phyloP scores from a whole-genome alignment of 2,888 invertebrate species.

The Dolichomitus sp. region DNA sequence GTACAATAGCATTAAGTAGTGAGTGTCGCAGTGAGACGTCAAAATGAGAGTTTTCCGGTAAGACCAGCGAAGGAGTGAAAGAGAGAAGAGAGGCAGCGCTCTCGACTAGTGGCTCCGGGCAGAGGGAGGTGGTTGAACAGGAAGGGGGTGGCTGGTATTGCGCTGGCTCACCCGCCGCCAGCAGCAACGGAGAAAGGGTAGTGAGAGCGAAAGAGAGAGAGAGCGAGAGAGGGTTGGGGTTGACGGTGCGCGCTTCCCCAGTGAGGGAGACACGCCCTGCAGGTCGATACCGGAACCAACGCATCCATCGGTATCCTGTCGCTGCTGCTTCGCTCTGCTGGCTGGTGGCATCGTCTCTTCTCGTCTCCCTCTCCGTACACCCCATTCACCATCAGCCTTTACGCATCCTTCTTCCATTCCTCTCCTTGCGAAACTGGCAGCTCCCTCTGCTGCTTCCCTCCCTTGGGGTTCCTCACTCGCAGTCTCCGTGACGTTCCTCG shows the following conservation, averaged over 20 bases:
- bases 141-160: constrained; percentile 29
- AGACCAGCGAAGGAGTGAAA: constrained; percentile 36
- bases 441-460: constrained; percentile 4
- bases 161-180: constrained; percentile 41
- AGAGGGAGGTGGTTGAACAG: constrained; percentile 18
- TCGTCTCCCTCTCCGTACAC: background rate
- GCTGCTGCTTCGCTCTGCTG: constrained; percentile 61
- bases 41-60: constrained; percentile 66
- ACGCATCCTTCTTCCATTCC: constrained; percentile 39
- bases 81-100: constrained; percentile 11
- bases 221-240: constrained; percentile 72
- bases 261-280: constrained; percentile 80
- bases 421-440: constrained; percentile 7
- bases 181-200: constrained; percentile 67
- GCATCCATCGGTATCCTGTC: constrained; percentile 74
- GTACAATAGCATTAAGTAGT: constrained; percentile 74
- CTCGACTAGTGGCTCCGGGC: constrained; percentile 50
- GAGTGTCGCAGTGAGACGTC: constrained; percentile 73
- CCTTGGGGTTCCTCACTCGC: constrained; percentile 9
- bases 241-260: constrained; percentile 77
- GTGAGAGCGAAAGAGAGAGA: constrained; percentile 46
- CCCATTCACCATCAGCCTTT: constrained; percentile 41
- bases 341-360: constrained; percentile 16
- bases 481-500: constrained; percentile 40
- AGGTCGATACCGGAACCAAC: constrained; percentile 81